These are phyloP conservation scores for Coenonympha glycerion DNA, from an alignment of 2,888 invertebrate genomes.

Conservation along the genomic window DNA sequence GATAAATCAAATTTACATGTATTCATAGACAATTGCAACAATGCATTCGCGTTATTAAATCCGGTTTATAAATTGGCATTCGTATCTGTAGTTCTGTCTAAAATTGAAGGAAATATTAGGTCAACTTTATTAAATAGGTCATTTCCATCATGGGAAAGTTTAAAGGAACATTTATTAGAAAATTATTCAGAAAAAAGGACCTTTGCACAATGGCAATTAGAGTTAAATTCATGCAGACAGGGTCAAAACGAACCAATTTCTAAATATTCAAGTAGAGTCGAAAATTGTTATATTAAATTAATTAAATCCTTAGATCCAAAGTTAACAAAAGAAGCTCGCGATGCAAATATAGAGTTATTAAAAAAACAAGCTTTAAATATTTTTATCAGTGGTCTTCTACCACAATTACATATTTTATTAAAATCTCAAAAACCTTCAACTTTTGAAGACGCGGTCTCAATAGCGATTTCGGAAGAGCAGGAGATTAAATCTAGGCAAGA, in stretches of 20 bases:
- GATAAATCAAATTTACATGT: too few species aligned
- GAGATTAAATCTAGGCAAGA: not conserved
- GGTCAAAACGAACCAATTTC: not conserved
- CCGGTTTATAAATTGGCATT: not conserved
- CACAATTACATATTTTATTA: constrained; percentile 34
- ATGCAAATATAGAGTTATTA: constrained; percentile 30
- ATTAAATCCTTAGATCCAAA: not conserved
- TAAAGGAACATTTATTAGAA: not conserved
- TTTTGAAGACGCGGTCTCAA: constrained; percentile 35
- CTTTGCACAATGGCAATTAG: not conserved
- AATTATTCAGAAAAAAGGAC: not conserved
- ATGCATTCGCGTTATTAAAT: too few species aligned
- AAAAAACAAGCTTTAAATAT: constrained; percentile 36
- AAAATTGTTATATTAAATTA: not conserved
- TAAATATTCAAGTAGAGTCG: not conserved
- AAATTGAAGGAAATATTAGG: not conserved
- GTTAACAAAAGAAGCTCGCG: constrained; percentile 14
- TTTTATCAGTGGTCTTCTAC: constrained; percentile 35
- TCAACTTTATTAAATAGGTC: not conserved
- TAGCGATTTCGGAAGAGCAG: not conserved
- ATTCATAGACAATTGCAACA: too few species aligned
- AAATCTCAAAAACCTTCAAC: constrained; percentile 35
- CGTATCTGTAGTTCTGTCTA: not conserved
- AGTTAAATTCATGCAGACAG: not conserved
- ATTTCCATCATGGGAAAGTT: not conserved